Evolutionary conservation across 2,113 vertebrate species (phyloP).

Genomic region (Addax nasomaculatus): DNA sequence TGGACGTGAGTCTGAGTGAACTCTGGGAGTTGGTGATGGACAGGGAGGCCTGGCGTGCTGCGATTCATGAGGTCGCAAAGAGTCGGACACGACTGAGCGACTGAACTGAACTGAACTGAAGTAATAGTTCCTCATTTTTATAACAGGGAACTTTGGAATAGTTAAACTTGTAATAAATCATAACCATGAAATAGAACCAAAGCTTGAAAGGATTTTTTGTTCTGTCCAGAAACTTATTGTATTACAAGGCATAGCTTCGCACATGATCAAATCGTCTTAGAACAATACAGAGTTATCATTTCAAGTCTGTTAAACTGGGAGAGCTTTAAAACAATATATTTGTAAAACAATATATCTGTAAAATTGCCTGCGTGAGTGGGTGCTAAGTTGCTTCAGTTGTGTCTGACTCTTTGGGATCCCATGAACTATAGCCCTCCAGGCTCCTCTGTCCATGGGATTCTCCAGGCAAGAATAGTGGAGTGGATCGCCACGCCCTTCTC

Average conservation of each 20-base stretch:
- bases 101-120: too few relatives aligned
- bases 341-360: constrained; percentile 9
- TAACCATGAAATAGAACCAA: constrained; percentile 17
- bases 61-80: too few relatives aligned
- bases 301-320: neutral
- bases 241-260: neutral
- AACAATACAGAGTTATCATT: neutral
- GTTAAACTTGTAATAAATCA: neutral
- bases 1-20: too few relatives aligned
- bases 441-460: neutral
- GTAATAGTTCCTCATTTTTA: neutral
- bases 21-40: too few relatives aligned
- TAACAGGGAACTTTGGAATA: neutral
- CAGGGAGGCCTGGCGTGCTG: too few relatives aligned
- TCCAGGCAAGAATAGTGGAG: neutral
- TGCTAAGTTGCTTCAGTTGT: neutral
- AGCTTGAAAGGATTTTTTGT: neutral
- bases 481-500: neutral
- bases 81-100: too few relatives aligned
- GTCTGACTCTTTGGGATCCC: neutral
- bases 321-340: neutral
- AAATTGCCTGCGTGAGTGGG: neutral
- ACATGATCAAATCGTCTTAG: neutral
- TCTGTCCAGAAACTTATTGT: neutral
- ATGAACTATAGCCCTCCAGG: neutral